phyloP scores from a whole-genome alignment of 2,797 vertebrate species.

The Crocodylus rhombifer region DNA sequence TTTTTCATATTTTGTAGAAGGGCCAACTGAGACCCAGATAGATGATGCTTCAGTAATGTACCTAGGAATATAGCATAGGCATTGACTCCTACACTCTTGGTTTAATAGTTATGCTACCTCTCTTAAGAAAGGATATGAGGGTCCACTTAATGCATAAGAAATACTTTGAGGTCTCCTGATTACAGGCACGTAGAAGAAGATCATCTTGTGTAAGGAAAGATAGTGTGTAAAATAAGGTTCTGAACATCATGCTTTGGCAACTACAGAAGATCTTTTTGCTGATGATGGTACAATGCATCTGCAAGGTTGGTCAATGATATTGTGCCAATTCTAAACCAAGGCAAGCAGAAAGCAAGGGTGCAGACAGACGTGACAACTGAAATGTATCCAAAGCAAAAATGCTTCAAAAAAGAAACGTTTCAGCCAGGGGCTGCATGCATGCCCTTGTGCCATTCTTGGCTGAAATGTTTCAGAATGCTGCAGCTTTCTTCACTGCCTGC shows the following conservation, averaged over 20 bases:
- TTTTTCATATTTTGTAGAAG: neutral
- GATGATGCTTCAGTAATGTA: neutral
- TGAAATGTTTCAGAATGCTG: too few species aligned
- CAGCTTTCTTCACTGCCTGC: too few species aligned
- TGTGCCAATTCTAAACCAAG: neutral
- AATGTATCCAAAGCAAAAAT: too few species aligned
- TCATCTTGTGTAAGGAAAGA: neutral
- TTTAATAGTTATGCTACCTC: neutral
- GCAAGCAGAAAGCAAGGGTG: neutral
- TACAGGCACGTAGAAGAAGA: neutral
- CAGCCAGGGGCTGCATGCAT: too few species aligned
- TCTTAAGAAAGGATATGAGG: neutral
- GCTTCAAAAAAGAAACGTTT: too few species aligned
- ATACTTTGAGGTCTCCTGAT: neutral
- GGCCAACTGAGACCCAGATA: neutral
- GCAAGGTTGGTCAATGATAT: neutral
- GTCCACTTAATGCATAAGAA: neutral
- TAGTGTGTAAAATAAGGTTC: neutral
- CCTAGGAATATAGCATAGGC: neutral
- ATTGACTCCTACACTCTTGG: accelerated
- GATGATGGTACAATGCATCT: accelerated
- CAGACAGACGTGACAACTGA: too few species aligned
- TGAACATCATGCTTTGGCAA: neutral
- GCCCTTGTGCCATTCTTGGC: too few species aligned
- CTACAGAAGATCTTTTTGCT: neutral